These are phyloP conservation scores for Pelagia noctiluca DNA, from an alignment of 30 jellyfish, hydroid and myxozoan genomes.

Conservation along the genomic window DNA sequence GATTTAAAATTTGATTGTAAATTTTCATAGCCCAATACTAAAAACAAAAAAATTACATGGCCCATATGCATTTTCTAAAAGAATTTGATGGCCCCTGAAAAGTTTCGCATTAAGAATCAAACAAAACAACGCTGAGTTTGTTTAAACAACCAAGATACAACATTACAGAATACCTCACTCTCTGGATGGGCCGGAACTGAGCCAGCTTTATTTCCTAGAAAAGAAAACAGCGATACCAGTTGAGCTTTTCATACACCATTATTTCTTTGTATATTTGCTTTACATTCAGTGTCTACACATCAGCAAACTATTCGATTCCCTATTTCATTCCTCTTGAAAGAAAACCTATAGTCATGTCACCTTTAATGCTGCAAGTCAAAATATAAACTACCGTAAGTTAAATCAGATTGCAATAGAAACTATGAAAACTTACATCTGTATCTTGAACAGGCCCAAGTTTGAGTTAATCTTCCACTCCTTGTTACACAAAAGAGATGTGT, in stretches of 20 bases:
- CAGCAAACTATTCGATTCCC: not conserved
- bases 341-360: conserved; percentile 11
- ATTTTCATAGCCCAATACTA: conserved; percentile 34
- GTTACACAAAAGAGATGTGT: conserved; percentile 41
- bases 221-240: no score
- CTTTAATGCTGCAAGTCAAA: not conserved
- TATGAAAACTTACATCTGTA: no score
- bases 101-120: not conserved
- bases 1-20: not conserved
- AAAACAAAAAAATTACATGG: conserved; percentile 6
- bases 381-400: not conserved
- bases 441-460: conserved; percentile 38
- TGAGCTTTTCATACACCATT: no score
- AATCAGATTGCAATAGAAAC: conserved; percentile 16
- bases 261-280: no score
- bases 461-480: no score
- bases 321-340: not conserved
- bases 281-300: no score
- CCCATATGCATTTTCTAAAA: conserved; percentile 7
- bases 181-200: conserved; percentile 32
- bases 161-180: conserved; percentile 29
- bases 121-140: no score
- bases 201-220: conserved; percentile 18
- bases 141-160: no score
- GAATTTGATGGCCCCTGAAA: conserved; percentile 36